A percentile compares a stretch with the other conserved stretches of the same genome.
phyloP scores from a whole-genome alignment of 2,113 vertebrate genomes.

The Todiramphus saurophagus region DNA sequence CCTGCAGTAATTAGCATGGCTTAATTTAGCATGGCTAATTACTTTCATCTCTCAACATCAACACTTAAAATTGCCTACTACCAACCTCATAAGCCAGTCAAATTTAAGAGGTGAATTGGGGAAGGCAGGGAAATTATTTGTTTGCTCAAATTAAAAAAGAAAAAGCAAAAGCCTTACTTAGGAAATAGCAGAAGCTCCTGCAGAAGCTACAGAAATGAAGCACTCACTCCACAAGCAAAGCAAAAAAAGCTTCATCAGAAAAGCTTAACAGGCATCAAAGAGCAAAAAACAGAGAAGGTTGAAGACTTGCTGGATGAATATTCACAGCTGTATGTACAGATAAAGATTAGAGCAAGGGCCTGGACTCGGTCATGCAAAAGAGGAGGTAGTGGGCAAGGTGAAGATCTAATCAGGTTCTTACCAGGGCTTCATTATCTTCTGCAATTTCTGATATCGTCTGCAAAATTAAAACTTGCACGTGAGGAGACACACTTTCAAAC shows the following conservation, averaged over 20 bases:
- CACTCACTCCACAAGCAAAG: conserved; percentile 53
- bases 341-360: conserved; percentile 50
- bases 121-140: not conserved
- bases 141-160: not conserved
- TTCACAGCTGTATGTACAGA: conserved; percentile 1
- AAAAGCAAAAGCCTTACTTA: not conserved
- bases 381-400: conserved; percentile 70
- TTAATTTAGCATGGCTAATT: not conserved
- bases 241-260: conserved; percentile 28
- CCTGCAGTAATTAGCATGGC: not conserved
- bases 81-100: not conserved
- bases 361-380: conserved; percentile 83
- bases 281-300: conserved; percentile 45
- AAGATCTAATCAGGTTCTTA: conserved; percentile 83
- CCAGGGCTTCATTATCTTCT: conserved; percentile 99
- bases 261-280: conserved; percentile 41
- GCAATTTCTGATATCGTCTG: conserved; percentile 99
- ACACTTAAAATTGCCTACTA: not conserved
- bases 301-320: conserved; percentile 15
- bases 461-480: conserved; percentile 91
- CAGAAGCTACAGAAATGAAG: conserved; percentile 14
- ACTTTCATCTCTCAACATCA: not conserved
- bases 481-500: conserved; percentile 61
- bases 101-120: not conserved
- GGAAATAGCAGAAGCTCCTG: not conserved